Evolutionary conservation across 2,888 invertebrate genomes (phyloP).

Genomic region (Ennomos erosarius): DNA sequence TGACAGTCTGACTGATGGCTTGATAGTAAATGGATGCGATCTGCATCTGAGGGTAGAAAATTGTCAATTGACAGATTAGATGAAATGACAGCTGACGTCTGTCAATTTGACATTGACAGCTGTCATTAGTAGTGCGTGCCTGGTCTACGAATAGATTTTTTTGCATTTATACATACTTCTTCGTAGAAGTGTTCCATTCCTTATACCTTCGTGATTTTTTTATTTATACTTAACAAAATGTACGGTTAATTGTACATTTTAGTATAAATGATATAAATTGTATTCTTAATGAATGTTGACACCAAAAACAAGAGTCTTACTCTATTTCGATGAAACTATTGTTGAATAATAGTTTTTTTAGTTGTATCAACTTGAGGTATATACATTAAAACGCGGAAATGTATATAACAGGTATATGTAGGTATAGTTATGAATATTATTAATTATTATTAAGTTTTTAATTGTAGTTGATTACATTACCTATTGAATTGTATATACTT

Average conservation of each 20-base stretch:
- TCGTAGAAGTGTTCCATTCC: constrained; percentile 34
- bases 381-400: constrained; percentile 20
- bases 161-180: constrained; percentile 38
- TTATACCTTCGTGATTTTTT: constrained; percentile 17
- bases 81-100: constrained; percentile 2
- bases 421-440: constrained; percentile 3
- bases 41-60: not conserved
- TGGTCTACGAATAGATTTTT: constrained; percentile 1
- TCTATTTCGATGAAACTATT: constrained; percentile 33
- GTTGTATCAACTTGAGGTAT: constrained; percentile 32
- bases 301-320: constrained; percentile 42
- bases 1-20: constrained; percentile 86
- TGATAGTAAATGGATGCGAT: not conserved
- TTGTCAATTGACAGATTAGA: constrained; percentile 9
- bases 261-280: constrained; percentile 7
- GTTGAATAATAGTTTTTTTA: constrained; percentile 22
- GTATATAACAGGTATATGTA: constrained; percentile 15
- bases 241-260: constrained; percentile 6
- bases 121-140: too few relatives aligned
- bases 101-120: constrained; percentile 1
- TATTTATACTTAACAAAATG: constrained; percentile 6
- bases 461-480: too few relatives aligned
- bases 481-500: too few relatives aligned
- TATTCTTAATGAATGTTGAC: constrained; percentile 31
- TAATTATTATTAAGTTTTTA: constrained; percentile 1